Conservation (phyloP, 2,113 vertebrate species). For the Protobothrops flavoviridis region DNA sequence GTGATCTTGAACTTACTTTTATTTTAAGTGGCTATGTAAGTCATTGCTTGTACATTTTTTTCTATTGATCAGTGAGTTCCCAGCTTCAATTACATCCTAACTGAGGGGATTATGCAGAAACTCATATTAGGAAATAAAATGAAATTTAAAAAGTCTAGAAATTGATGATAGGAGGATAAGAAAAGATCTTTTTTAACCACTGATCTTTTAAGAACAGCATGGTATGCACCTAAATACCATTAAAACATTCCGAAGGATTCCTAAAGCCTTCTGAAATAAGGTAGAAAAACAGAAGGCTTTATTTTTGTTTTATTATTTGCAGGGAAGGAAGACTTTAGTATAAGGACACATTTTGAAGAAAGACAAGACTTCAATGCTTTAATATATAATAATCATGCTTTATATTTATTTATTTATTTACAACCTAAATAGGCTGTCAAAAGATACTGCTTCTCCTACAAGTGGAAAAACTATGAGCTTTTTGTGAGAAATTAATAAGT, state of each 20-base stretch:
- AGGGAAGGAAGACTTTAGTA: background rate
- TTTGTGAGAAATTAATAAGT: constrained; percentile 2
- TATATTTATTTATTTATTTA: background rate
- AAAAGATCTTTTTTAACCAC: background rate
- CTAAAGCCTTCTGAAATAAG: background rate
- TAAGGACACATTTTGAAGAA: background rate
- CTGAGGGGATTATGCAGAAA: background rate
- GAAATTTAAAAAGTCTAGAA: background rate
- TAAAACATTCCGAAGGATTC: background rate
- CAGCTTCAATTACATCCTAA: background rate
- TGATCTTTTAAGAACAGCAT: background rate
- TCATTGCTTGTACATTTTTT: background rate
- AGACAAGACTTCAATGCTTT: background rate
- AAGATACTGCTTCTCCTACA: background rate
- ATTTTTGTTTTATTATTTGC: background rate
- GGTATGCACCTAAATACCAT: background rate
- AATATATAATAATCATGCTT: background rate
- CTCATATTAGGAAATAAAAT: background rate
- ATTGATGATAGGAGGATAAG: background rate
- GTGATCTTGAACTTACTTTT: background rate
- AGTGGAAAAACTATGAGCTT: background rate
- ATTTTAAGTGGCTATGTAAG: background rate
- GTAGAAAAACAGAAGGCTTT: background rate
- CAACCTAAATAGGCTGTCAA: background rate
- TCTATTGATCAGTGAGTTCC: background rate